Evolutionary conservation across 2,888 invertebrate species (phyloP), one percentile per base, ranked within the genome.

Genomic region (Trachelus tabidus): DNA sequence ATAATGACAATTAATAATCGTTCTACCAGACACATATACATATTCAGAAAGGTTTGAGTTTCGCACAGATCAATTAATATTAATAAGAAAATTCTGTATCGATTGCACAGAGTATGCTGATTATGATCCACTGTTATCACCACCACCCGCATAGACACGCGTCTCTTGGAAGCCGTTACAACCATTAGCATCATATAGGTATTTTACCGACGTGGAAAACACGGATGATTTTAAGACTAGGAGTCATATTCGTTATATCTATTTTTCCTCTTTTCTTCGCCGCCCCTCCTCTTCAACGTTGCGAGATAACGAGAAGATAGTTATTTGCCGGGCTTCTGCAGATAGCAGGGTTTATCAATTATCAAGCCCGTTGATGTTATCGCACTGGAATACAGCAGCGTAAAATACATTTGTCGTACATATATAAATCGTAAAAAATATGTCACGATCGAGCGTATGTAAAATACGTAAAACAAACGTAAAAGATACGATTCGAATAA

Each of bases 301-400:
- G 2, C 23, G 56, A 56, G 56, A 56, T 56, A 56, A 23, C 56
- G 23, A 56, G 56, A 56, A 30, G 74, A 74, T 74, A 74, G 74
- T 74, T 34, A 74, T 34, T 74, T 74, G 74, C 34, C 30, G 12
- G 74, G 37, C 33, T 23, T 12, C 11, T 35, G 12, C 12, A 74
- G 74, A 74, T 34, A 74, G 35, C 74, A 34, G 74, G 34, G 34
- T 35, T 74, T 74, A 74, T 74, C 74, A 74, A 23, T 35, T 34
- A 35, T 74, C 37, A 35, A 74, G 74, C 74, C 2, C 35, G 71
- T 71, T 71, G 71, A 71, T 71, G 33, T 15, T 71, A 71, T 71
- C 71, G 71, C 71, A 31, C 31, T 12, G 12, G 31, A 71, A 71
- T 12, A 30, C 71, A 2, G 31, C 15, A 31, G 71, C 6, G 31